phyloP scores from a whole-genome alignment of 2,113 vertebrate genomes.

The Gila orcuttii region DNA sequence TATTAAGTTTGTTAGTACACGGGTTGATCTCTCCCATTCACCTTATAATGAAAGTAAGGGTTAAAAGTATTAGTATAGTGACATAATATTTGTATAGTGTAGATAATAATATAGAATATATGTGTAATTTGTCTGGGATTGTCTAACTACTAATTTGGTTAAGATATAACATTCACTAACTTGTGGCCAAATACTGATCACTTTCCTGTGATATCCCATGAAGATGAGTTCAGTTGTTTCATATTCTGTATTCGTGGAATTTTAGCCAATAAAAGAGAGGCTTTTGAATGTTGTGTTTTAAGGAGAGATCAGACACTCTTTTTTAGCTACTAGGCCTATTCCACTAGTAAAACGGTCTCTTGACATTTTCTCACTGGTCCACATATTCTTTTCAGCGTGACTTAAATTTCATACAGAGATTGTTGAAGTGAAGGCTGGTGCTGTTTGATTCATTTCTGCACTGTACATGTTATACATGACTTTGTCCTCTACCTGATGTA shows the following conservation, averaged over 20 bases:
- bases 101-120: too few species aligned
- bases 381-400: neutral
- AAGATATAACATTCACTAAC: neutral
- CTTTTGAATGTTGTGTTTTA: neutral
- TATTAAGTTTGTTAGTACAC: neutral
- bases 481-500: neutral
- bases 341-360: neutral
- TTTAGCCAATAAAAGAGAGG: neutral
- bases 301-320: neutral
- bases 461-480: neutral
- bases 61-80: neutral
- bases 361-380: neutral
- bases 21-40: neutral
- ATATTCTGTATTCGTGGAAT: neutral
- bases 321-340: neutral
- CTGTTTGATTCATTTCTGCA: conserved; percentile 6
- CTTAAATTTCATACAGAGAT: neutral
- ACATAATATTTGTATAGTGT: neutral
- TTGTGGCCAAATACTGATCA: neutral
- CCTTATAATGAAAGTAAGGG: neutral
- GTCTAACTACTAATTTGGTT: neutral
- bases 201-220: neutral
- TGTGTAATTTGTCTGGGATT: neutral
- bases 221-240: neutral
- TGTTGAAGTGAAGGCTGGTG: neutral